Evolutionary conservation across 2,888 invertebrate genomes (phyloP).

Genomic region (Linyphia triangularis): DNA sequence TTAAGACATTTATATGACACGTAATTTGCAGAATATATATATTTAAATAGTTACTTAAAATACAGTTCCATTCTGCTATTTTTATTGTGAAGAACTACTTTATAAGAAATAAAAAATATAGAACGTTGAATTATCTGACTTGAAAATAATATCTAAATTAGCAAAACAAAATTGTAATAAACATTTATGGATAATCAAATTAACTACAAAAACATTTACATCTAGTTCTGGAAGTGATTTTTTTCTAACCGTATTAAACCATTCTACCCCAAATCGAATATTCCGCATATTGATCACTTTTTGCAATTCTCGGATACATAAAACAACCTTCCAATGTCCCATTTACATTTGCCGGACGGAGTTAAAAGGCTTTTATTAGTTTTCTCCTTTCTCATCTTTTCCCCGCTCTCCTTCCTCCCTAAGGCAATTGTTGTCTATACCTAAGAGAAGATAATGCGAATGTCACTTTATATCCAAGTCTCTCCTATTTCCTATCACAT

Average conservation of each 20-base stretch:
- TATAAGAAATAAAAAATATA: too few relatives aligned
- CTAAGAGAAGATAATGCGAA: slow-evolving; percentile 61
- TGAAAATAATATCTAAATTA: too few relatives aligned
- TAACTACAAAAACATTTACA: not conserved
- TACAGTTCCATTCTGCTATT: too few relatives aligned
- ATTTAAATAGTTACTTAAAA: too few relatives aligned
- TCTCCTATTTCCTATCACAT: slow-evolving; percentile 37
- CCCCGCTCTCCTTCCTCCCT: not conserved
- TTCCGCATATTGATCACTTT: slow-evolving; percentile 50
- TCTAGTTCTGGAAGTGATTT: not conserved
- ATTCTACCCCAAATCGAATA: not conserved
- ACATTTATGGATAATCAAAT: not conserved
- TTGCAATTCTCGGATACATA: slow-evolving; percentile 38
- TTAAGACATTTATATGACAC: too few relatives aligned
- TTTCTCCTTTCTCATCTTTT: slow-evolving; percentile 42
- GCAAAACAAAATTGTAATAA: too few relatives aligned
- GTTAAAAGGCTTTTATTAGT: slow-evolving; percentile 68
- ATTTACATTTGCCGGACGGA: slow-evolving; percentile 65
- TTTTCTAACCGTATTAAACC: not conserved
- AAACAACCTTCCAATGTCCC: slow-evolving; percentile 56
- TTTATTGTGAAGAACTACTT: too few relatives aligned
- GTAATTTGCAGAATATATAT: too few relatives aligned
- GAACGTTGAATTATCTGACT: too few relatives aligned
- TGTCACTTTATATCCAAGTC: slow-evolving; percentile 66
- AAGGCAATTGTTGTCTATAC: slow-evolving; percentile 31